Evolutionary conservation across 2,888 invertebrate species (phyloP), one percentile per base, ranked within the genome.

Genomic region (Parochlus steinenii): DNA sequence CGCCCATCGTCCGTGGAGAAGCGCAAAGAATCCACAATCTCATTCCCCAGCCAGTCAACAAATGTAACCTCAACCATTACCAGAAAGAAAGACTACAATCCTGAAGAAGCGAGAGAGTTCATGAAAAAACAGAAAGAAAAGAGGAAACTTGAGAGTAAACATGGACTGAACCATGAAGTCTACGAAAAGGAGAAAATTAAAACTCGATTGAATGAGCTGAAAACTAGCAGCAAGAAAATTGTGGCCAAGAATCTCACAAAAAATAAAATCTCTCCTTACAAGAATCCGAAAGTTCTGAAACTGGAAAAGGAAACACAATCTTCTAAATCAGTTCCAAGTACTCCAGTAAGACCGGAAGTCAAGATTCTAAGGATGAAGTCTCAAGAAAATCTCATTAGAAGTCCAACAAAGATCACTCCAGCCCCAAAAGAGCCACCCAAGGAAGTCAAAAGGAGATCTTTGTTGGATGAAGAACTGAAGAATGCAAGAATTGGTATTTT

Each of bases 51-150:
- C n/a, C n/a, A n/a, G n/a, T n/a, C n/a, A n/a, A n/a, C n/a, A n/a
- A n/a, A n/a, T n/a, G n/a, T n/a, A n/a, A n/a, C n/a, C n/a, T n/a
- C n/a, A n/a, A n/a, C n/a, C n/a, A n/a, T n/a, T n/a, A n/a, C n/a
- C n/a, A n/a, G n/a, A n/a, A n/a, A n/a, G n/a, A n/a, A n/a, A n/a
- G n/a, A n/a, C n/a, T n/a, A n/a, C n/a, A n/a, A n/a, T n/a, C n/a
- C n/a, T n/a, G n/a, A n/a, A 33, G 60, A 63, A 42, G 61, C 69
- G 2, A 52, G 65, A 4, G 60, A 62, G 41, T 71, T 60, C 47
- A 71, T 71, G 43, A 60, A 61, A 42, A 63, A 62, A 43, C 67
- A 71, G 48, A 62, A 57, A 44, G 60, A 62, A 37, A 64, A 64
- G 44, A 51, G 69, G 7, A 48, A 53, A 26, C 51, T 55, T 33